Evolutionary conservation across 2,888 invertebrate species (phyloP), one percentile per base, ranked within the genome.

Genomic region (Lysandra coridon): DNA sequence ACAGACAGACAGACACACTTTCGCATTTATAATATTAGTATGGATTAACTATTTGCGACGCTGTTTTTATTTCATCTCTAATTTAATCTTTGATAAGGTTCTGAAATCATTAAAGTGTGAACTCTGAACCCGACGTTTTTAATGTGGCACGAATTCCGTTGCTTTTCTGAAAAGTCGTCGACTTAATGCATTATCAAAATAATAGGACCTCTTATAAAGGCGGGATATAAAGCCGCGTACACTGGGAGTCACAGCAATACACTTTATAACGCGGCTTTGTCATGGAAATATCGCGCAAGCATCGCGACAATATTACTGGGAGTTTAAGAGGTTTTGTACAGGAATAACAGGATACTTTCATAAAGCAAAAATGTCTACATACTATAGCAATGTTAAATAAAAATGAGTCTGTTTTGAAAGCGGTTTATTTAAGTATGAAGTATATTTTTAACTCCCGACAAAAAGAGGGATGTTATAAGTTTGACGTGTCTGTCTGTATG

Each of bases 201-300:
- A 37, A 69, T 69, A 37, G 33, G 37, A 69, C 33, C 69, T 69
- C 14, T 30, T 30, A 69, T 33, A 69, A 14, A 69, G 33, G 14
- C 64, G 33, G 62, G 64, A 6, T 37, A 37, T 33, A 69, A 69
- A 69, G 33, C 69, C 33, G 69, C 5, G 69, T 64, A 30, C 37
- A 33, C 14, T 30, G 30, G 12, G 12, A 7, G 12, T 12, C 69
- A 33, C 33, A 69, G 69, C 69, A 69, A 69, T 69, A 69, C 33
- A 69, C 69, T 69, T 69, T 37, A 69, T 69, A 69, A 2, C 33
- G 69, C 69, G 69, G 69, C 69, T 69, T 69, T 69, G 69, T 69
- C 69, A 69, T 69, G 69, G 33, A 69, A 69, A 69, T 69, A 37
- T 12, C 69, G 69, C 69, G 69, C 69, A 37, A 69, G 17, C 33